These are phyloP conservation scores for Propithecus deckenii DNA, from an alignment of 2,797 vertebrate species.

Conservation along the genomic window DNA sequence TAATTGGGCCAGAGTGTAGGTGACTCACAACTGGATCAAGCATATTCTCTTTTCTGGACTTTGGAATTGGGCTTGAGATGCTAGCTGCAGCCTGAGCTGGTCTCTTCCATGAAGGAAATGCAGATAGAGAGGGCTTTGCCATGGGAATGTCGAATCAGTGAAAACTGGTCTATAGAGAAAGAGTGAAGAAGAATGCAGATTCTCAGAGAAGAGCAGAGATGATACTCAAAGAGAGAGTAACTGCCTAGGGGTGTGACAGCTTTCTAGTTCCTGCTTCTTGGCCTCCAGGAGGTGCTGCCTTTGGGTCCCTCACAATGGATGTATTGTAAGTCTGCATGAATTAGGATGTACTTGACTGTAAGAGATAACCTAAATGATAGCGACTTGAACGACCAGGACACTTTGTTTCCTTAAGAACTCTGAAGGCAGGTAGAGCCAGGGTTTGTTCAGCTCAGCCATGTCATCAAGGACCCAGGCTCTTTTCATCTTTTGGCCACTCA, in stretches of 20 bases:
- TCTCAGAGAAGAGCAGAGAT: background rate
- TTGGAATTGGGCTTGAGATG: background rate
- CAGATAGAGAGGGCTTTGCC: background rate
- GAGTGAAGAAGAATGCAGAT: background rate
- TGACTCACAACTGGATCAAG: background rate
- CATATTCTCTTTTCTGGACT: background rate
- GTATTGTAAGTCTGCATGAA: background rate
- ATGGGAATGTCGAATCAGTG: background rate
- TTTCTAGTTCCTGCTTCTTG: background rate
- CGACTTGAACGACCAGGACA: background rate
- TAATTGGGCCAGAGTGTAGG: background rate
- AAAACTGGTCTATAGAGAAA: background rate
- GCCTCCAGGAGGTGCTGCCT: background rate
- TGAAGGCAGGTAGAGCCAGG: background rate
- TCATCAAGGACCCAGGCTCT: background rate
- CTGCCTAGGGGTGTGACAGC: background rate
- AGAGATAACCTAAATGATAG: background rate
- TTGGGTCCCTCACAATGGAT: background rate
- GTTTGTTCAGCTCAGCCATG: background rate
- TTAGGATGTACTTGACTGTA: background rate
- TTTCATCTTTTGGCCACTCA: background rate
- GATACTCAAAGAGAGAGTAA: background rate
- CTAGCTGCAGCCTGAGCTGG: background rate
- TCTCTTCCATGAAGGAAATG: background rate
- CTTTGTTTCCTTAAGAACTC: background rate